Percentiles rank a stretch among this genome's conserved stretches.
phyloP scores from a whole-genome alignment of 2,113 vertebrate species.

The Buteo buteo region DNA sequence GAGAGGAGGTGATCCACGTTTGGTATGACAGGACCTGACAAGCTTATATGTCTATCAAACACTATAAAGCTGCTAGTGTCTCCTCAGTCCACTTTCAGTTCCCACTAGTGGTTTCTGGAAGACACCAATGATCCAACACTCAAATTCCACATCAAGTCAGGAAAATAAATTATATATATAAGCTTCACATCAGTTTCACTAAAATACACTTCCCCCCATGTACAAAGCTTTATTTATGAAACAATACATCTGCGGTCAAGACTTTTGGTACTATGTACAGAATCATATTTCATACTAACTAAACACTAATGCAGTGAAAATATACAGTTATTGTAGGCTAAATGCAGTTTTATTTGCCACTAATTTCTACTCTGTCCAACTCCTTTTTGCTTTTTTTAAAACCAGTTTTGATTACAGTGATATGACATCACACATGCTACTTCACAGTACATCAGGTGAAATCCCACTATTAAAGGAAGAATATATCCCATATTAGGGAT shows the following conservation, averaged over 20 bases:
- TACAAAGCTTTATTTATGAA: neutral
- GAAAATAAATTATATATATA: neutral
- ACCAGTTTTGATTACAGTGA: neutral
- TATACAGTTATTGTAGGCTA: neutral
- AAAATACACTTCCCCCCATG: neutral
- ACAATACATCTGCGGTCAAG: neutral
- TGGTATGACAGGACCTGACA: neutral
- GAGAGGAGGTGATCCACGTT: neutral
- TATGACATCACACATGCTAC: neutral
- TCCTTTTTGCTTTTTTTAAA: neutral
- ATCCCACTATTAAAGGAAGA: neutral
- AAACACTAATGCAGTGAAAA: neutral
- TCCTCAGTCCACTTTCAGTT: neutral
- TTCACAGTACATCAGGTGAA: neutral
- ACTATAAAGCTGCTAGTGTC: neutral
- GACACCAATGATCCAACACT: neutral
- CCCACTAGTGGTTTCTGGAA: neutral
- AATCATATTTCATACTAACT: neutral
- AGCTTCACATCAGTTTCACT: neutral
- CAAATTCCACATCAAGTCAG: neutral
- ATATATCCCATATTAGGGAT: neutral
- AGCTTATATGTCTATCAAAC: neutral
- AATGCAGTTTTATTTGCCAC: neutral
- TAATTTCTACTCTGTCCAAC: neutral
- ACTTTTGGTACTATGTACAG: neutral